A percentile compares a stretch with the other conserved stretches of the same genome.
Evolutionary conservation across 2,888 invertebrate genomes (phyloP).

Genomic region (Hirudinaria manillensis): DNA sequence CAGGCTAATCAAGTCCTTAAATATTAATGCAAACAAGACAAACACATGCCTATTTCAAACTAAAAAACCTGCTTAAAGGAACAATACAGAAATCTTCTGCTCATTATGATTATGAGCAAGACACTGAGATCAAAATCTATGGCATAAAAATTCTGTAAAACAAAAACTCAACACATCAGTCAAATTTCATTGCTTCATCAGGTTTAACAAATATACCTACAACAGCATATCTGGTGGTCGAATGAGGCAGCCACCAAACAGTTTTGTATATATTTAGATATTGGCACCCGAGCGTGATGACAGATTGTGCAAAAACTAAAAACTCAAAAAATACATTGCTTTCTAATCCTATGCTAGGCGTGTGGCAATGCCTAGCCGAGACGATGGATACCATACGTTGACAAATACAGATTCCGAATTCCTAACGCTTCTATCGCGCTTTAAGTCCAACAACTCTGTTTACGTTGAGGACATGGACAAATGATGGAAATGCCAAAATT

Average conservation of each 20-base stretch:
- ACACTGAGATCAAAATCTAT: conserved; percentile 81
- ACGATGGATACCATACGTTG: too few relatives aligned
- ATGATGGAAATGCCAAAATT: too few relatives aligned
- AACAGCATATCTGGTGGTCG: conserved; percentile 78
- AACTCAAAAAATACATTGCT: conserved; percentile 78
- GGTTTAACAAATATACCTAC: conserved; percentile 58
- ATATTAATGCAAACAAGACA: not conserved
- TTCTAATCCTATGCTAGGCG: conserved; percentile 62
- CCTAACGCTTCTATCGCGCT: too few relatives aligned
- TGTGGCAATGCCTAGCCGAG: conserved; percentile 44
- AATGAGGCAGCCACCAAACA: conserved; percentile 93
- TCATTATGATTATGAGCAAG: conserved; percentile 74
- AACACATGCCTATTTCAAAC: not conserved
- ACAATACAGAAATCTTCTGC: conserved; percentile 69
- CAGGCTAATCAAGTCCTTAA: too few relatives aligned
- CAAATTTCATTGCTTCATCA: not conserved
- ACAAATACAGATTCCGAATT: too few relatives aligned
- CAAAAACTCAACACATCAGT: not conserved
- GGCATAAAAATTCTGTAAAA: conserved; percentile 52
- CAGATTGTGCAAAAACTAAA: conserved; percentile 73
- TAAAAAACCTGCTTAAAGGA: conserved; percentile 55
- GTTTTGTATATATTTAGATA: conserved; percentile 89
- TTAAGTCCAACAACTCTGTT: too few relatives aligned
- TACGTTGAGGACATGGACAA: too few relatives aligned
- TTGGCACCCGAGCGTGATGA: conserved; percentile 74